Evolutionary conservation across 92 coral and sea anemone genomes (phyloP), one percentile per base, ranked within the genome.

Genomic region (Scolanthus callimorphus): DNA sequence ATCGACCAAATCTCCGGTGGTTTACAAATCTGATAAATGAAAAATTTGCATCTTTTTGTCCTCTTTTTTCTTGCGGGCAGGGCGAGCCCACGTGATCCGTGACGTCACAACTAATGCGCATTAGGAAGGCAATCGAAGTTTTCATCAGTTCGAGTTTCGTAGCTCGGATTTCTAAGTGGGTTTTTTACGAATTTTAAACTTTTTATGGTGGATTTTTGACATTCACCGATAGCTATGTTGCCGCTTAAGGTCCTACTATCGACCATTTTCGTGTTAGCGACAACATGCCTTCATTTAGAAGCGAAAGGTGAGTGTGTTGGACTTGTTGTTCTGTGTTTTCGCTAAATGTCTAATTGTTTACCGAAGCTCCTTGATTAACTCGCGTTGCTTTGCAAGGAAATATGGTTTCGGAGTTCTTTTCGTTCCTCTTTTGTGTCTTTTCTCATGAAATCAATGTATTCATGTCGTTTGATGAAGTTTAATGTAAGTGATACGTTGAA

Each of bases 51-150:
- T n/a, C n/a, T n/a, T n/a, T n/a, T n/a, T n/a, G n/a, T n/a, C n/a
- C n/a, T n/a, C n/a, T n/a, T n/a, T n/a, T 34, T 34, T 34, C 41
- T 34, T 15, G 41, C 68, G 25, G 8, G 17, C n/a, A 11, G 17
- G 73, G 73, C 60, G 51, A 53, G 62, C 43, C 50, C 87, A 81
- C 64, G 87, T 81, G 87, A 31, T 46, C 27, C 1, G 56, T 81
- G 82, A 81, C 82, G 87, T 81, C 87, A 81, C 58, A 64, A 45
- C 61, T 58, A 53, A 43, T 60, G 63, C 61, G 80, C 65, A 56
- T 34, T 34, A 34, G 9, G 15, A 6, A 46, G 22, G 19, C 12
- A 46, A 19, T 46, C 52, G 52, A 46, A 46, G 17, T 46, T 46
- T 46, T 46, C 52, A 46, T 46, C 52, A 21, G 73, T 37, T 73